phyloP scores from a whole-genome alignment of 1,140 invertebrate genomes.

The Mya arenaria region DNA sequence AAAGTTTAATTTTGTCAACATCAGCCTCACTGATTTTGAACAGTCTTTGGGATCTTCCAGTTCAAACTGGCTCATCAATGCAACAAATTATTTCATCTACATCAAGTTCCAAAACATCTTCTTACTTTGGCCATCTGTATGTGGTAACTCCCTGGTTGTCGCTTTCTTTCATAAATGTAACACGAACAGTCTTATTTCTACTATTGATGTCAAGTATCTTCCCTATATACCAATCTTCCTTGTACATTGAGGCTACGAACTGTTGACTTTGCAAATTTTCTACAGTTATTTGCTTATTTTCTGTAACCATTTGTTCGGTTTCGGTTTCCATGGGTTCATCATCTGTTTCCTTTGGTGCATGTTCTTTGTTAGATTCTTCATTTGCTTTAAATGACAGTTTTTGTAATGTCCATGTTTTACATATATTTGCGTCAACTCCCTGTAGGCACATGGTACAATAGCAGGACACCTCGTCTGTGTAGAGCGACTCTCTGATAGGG shows the following conservation, averaged over 20 bases:
- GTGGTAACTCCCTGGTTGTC: neutral
- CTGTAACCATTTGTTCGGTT: neutral
- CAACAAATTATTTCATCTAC: neutral
- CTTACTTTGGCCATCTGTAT: slow-evolving; percentile 1
- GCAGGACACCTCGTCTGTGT: neutral
- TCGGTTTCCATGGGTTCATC: neutral
- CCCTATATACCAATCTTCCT: slow-evolving; percentile 3
- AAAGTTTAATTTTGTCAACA: neutral
- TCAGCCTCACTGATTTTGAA: neutral
- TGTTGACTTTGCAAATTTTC: neutral
- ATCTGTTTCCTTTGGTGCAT: neutral
- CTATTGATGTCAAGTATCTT: neutral
- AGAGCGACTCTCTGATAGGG: neutral
- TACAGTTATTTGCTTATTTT: neutral
- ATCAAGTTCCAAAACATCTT: neutral
- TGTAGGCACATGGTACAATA: neutral
- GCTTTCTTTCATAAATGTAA: neutral
- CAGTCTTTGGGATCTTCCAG: neutral
- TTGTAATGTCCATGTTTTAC: neutral
- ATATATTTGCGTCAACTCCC: neutral
- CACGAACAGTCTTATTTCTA: neutral
- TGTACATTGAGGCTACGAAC: neutral
- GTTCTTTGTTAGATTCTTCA: neutral
- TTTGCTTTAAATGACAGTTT: neutral
- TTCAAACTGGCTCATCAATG: neutral